Percentiles rank a stretch among this genome's conserved stretches.
Conservation (phyloP, 2,113 vertebrate species). For the Stictonetta naevosa region DNA sequence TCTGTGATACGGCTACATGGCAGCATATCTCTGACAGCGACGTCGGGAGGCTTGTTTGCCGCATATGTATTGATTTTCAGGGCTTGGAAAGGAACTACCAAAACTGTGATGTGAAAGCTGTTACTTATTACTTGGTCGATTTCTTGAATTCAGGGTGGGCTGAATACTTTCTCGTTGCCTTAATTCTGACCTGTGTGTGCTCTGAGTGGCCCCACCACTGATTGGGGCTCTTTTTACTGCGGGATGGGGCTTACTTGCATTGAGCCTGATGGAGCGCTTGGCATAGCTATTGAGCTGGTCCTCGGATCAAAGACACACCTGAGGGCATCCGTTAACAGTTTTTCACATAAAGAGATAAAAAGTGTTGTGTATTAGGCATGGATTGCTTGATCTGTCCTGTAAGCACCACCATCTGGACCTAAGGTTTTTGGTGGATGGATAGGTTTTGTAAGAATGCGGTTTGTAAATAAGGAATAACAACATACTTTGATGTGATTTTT, state of each 20-base stretch:
- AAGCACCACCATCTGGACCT: not conserved
- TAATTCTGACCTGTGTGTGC: not conserved
- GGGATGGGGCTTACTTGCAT: accelerated
- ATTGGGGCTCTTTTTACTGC: not conserved
- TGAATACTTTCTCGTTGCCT: not conserved
- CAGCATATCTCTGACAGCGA: not conserved
- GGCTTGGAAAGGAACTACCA: not conserved
- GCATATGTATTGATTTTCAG: not conserved
- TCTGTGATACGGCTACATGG: accelerated
- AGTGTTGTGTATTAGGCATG: not conserved
- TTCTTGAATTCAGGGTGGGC: not conserved
- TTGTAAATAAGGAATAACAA: not conserved
- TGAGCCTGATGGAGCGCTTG: not conserved
- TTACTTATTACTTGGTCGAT: not conserved
- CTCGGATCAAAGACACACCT: not conserved
- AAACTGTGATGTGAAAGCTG: not conserved
- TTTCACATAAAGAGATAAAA: not conserved
- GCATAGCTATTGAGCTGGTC: not conserved
- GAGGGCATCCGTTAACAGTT: not conserved
- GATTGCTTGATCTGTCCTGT: not conserved
- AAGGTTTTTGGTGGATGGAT: not conserved
- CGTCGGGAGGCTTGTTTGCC: not conserved
- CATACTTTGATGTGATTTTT: not conserved
- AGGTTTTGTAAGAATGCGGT: not conserved
- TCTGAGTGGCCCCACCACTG: not conserved